Percentiles rank a stretch among this genome's conserved stretches.
Conservation (phyloP, 2,888 invertebrate genomes). For the Lasioglossum zephyrum region DNA sequence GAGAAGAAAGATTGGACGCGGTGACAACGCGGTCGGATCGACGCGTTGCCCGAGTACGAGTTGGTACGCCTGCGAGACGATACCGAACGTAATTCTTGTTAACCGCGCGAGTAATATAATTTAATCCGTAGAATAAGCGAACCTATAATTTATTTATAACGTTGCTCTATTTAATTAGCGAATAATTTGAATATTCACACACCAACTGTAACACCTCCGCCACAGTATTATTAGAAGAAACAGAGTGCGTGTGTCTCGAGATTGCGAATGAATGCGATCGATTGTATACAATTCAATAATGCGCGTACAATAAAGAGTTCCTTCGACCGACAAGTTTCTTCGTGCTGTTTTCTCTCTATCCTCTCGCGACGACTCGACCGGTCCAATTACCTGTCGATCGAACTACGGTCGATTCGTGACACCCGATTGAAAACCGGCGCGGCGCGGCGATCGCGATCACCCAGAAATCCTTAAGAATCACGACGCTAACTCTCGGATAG, state of each 20-base stretch:
- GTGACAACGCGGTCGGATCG: background rate
- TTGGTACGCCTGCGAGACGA: background rate
- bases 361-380: background rate
- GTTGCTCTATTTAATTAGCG: conserved; percentile 78
- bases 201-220: conserved; percentile 79
- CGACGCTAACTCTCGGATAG: conserved; percentile 22
- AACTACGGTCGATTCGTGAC: background rate
- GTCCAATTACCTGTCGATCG: conserved; percentile 8
- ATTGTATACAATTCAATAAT: conserved; percentile 73
- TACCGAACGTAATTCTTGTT: conserved; percentile 27
- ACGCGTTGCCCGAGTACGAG: background rate
- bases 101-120: conserved; percentile 66
- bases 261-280: conserved; percentile 64
- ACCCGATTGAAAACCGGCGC: background rate
- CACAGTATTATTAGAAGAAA: conserved; percentile 82
- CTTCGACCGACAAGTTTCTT: conserved; percentile 74
- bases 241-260: conserved; percentile 48
- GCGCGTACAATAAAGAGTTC: conserved; percentile 82
- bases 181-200: conserved; percentile 73
- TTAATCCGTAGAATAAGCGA: conserved; percentile 71
- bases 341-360: background rate
- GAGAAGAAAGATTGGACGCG: background rate
- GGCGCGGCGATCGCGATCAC: conserved; percentile 11
- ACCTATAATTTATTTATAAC: conserved; percentile 81
- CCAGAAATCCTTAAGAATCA: conserved; percentile 26